phyloP scores from a whole-genome alignment of 2,113 vertebrate genomes.

The Cercocebus atys region DNA sequence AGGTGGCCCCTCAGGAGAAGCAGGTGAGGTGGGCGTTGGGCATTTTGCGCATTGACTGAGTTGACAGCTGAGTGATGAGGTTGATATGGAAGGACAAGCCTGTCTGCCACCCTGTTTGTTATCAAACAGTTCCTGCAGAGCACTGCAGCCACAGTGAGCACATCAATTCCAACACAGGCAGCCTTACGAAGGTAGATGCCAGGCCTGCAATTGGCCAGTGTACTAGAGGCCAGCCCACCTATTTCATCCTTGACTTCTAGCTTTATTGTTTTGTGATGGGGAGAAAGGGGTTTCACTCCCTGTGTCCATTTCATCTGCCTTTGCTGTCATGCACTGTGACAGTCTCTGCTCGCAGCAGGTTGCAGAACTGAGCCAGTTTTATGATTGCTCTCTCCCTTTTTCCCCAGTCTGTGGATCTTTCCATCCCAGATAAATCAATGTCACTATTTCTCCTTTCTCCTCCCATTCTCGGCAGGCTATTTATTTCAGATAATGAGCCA shows the following conservation, averaged over 20 bases:
- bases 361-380: background rate
- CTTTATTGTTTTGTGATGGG: background rate
- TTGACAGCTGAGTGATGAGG: background rate
- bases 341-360: background rate
- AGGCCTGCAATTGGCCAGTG: background rate
- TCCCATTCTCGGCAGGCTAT: conserved; percentile 78
- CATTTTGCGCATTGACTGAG: background rate
- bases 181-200: background rate
- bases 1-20: conserved; percentile 2
- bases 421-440: conserved; percentile 75
- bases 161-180: too few species aligned
- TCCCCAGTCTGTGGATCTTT: background rate
- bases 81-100: conserved; percentile 9
- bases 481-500: conserved; percentile 77
- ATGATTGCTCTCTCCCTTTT: background rate
- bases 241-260: background rate
- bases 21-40: background rate
- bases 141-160: accelerated
- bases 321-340: background rate
- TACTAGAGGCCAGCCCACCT: background rate
- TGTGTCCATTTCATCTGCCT: background rate
- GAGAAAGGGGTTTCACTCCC: background rate
- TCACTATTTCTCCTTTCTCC: conserved; percentile 73
- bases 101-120: background rate
- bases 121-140: background rate